Base-by-base conservation (phyloP, 2,888 invertebrate species). In the Creontiades dilutus region DNA sequence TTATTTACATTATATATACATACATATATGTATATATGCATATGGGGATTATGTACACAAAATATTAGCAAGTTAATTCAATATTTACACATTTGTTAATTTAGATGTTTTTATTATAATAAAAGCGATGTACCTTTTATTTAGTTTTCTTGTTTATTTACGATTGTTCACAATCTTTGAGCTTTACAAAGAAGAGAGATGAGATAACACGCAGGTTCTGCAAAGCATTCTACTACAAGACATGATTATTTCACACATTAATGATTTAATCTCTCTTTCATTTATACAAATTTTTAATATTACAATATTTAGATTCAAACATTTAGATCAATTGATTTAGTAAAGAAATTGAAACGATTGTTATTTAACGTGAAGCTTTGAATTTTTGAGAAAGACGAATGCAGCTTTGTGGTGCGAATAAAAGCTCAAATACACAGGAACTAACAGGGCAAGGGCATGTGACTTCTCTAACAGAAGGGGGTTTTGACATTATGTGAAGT, bases 221-320 rank as follows among this genome's bases (percentile, higher is more conserved):
- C 90, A 89, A 91, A 91, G 91, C 91, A 91, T 91, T 90, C 91
- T 91, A 91, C 91, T 91, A 91, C 90, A 89, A 27, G 68, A 91
- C 91, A 91, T 91, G 91, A 91, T 91, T 91, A 91, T 91, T 91
- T 91, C 91, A 91, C 75, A 90, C 86, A 88, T 87, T 28, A 78
- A 87, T 84, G 52, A 78, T 78, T 78, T 88, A 86, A 19, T 19
- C 86, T 86, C 86, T 86, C 47, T 75, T 75, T 46, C 75, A 75
- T 86, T 86, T 86, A 86, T 46, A 48, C 4, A 75, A 75, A 0
- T 68, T 37, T n/a, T 78, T 82, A 48, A 13, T 52, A 52, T 82
- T 52, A 82, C 46, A 23, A 0, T 12, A 85, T 78, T 75, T 23
- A 85, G 37, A 12, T 78, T 81, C 80, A 78, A n/a, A 48, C 27